These are phyloP conservation scores for human DNA, from an alignment of 2,113 vertebrate genomes.

Conservation along the genomic window DNA sequence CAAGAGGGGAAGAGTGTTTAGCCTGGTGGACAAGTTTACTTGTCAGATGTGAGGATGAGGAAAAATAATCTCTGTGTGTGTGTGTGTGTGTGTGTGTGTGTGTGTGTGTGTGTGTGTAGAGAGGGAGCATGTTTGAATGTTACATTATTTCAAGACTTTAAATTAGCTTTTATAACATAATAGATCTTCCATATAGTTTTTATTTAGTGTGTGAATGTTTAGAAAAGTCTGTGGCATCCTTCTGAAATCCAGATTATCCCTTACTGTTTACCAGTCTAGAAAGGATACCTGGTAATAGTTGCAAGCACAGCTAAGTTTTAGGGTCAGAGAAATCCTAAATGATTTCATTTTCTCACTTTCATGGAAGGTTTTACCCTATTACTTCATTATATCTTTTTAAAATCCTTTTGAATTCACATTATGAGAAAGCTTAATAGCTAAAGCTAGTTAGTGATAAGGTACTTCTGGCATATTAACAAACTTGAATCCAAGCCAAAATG, in stretches of 20 bases:
- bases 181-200: not conserved
- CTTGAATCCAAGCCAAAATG: not conserved
- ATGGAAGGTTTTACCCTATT: not conserved
- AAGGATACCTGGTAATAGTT: not conserved
- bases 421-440: not conserved
- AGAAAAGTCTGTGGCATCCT: not conserved
- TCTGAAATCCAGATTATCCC: not conserved
- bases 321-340: not conserved
- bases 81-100: not conserved
- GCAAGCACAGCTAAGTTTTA: not conserved
- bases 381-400: not conserved
- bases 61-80: not conserved
- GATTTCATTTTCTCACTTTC: not conserved
- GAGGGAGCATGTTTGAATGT: not conserved
- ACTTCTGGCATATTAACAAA: not conserved
- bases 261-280: not conserved
- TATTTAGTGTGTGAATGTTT: not conserved
- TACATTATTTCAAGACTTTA: not conserved
- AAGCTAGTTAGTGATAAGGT: not conserved
- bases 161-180: not conserved
- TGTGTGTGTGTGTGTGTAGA: rapidly evolving
- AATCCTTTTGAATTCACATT: not conserved
- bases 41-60: not conserved
- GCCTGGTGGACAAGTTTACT: not conserved
- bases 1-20: not conserved